A percentile compares a stretch with the other conserved stretches of the same genome.
These are phyloP conservation scores for Diorhabda sublineata DNA, from an alignment of 1,140 invertebrate genomes.

Conservation along the genomic window DNA sequence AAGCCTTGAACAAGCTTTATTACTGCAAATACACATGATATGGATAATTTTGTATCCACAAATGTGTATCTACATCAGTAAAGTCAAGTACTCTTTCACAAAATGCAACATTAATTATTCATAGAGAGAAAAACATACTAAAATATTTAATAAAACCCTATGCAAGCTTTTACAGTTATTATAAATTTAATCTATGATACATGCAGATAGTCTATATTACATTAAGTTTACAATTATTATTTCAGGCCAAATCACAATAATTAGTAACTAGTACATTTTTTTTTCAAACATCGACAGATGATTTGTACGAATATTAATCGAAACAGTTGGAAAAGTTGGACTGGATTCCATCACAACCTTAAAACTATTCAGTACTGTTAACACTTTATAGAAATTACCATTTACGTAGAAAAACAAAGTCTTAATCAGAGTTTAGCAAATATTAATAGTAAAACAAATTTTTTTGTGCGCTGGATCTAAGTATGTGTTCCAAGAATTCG, in stretches of 20 bases:
- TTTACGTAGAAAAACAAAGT: too few species aligned
- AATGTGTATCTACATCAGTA: slow-evolving; percentile 25
- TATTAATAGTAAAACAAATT: too few species aligned
- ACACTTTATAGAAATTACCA: too few species aligned
- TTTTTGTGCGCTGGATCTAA: too few species aligned
- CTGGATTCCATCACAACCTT: not conserved
- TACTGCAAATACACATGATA: slow-evolving; percentile 22
- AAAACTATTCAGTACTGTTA: too few species aligned
- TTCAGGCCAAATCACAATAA: slow-evolving; percentile 39
- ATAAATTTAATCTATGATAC: slow-evolving; percentile 37
- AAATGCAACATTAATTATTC: slow-evolving; percentile 41
- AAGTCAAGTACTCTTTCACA: slow-evolving; percentile 32
- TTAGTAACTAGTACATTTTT: slow-evolving; percentile 23
- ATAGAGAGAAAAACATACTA: slow-evolving; percentile 39
- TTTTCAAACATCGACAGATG: slow-evolving; percentile 20
- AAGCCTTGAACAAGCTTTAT: slow-evolving; percentile 26
- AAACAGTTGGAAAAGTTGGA: slow-evolving; percentile 26
- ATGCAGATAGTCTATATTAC: slow-evolving; percentile 38
- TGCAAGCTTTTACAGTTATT: slow-evolving; percentile 39
- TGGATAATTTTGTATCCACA: slow-evolving; percentile 9
- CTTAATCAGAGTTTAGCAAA: too few species aligned
- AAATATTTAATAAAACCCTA: slow-evolving; percentile 40
- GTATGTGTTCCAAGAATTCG: too few species aligned
- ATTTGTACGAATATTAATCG: slow-evolving; percentile 19
- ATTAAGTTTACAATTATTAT: slow-evolving; percentile 36